Evolutionary conservation across 2,888 invertebrate genomes (phyloP).

Genomic region (Aleiodes alternator): DNA sequence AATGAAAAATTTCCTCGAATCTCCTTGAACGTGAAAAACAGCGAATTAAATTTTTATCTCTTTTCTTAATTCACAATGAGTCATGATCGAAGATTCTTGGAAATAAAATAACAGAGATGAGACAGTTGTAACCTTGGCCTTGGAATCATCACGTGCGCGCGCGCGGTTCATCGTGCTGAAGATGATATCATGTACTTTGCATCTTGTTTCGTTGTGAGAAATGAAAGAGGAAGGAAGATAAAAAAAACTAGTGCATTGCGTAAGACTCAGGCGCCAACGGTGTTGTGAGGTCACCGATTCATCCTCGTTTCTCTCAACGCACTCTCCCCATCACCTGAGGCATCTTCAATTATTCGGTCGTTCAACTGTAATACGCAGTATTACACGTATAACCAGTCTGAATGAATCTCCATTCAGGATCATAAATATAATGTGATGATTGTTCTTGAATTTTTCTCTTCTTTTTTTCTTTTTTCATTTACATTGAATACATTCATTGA

Average conservation of each 20-base stretch:
- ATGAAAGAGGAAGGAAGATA: conserved; percentile 34
- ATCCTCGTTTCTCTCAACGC: conserved; percentile 45
- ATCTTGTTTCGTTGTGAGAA: conserved; percentile 60
- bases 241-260: conserved; percentile 50
- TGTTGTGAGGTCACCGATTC: conserved; percentile 58
- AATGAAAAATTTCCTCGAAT: too few relatives aligned
- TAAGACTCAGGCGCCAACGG: conserved; percentile 52
- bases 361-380: neutral
- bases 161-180: conserved; percentile 53
- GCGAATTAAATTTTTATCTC: too few relatives aligned
- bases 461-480: neutral
- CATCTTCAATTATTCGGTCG: conserved; percentile 22
- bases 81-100: conserved; percentile 26
- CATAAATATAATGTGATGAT: neutral
- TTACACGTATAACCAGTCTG: neutral
- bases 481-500: neutral
- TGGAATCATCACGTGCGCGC: conserved; percentile 55
- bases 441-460: conserved; percentile 2
- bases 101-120: conserved; percentile 60
- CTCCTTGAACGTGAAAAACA: too few relatives aligned
- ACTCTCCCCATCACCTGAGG: conserved; percentile 36
- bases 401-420: neutral
- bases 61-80: too few relatives aligned
- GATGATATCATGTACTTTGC: conserved; percentile 53
- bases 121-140: conserved; percentile 63